Percentiles rank a stretch among this genome's conserved stretches.
Evolutionary conservation across 2,888 invertebrate species (phyloP).

Genomic region (Drosophila quinaria): DNA sequence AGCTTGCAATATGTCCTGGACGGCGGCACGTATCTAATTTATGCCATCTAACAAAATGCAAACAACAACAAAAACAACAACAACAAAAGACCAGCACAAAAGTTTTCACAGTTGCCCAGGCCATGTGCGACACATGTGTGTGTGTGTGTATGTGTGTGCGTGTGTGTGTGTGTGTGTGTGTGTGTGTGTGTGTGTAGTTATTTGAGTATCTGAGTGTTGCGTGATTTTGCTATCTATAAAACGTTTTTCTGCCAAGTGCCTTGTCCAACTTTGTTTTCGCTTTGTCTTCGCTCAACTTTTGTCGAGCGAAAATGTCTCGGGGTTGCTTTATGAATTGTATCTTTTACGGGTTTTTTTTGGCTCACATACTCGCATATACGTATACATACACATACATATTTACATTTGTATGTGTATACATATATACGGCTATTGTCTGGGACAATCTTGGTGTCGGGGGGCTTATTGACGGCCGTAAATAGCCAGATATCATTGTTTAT

Average conservation of each 20-base stretch:
- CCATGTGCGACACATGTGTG: slow-evolving; percentile 34
- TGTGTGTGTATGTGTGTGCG: slow-evolving; percentile 15
- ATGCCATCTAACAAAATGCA: slow-evolving; percentile 77
- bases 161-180: slow-evolving; percentile 26
- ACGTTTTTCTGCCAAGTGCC: slow-evolving; percentile 63
- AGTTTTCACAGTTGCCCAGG: slow-evolving; percentile 55
- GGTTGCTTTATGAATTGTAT: slow-evolving; percentile 73
- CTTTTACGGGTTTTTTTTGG: slow-evolving; percentile 55
- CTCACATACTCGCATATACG: slow-evolving; percentile 9
- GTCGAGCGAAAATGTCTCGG: slow-evolving; percentile 21
- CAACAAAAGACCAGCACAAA: slow-evolving; percentile 68
- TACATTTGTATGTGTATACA: not conserved
- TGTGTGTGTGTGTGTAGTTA: slow-evolving; percentile 35
- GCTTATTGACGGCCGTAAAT: slow-evolving; percentile 61
- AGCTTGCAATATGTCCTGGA: slow-evolving; percentile 51
- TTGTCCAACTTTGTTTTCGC: slow-evolving; percentile 63
- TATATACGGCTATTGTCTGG: slow-evolving; percentile 36
- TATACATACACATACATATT: not conserved
- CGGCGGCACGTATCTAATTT: slow-evolving; percentile 75
- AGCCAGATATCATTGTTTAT: slow-evolving; percentile 69
- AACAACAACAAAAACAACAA: slow-evolving; percentile 58
- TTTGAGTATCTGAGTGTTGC: slow-evolving; percentile 60
- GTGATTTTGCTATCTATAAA: slow-evolving; percentile 71
- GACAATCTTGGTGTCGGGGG: not conserved
- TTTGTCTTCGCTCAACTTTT: slow-evolving; percentile 50